Percentiles rank a stretch among this genome's conserved stretches.
Evolutionary conservation across 2,888 invertebrate species (phyloP).

Genomic region (Synanthedon tipuliformis): DNA sequence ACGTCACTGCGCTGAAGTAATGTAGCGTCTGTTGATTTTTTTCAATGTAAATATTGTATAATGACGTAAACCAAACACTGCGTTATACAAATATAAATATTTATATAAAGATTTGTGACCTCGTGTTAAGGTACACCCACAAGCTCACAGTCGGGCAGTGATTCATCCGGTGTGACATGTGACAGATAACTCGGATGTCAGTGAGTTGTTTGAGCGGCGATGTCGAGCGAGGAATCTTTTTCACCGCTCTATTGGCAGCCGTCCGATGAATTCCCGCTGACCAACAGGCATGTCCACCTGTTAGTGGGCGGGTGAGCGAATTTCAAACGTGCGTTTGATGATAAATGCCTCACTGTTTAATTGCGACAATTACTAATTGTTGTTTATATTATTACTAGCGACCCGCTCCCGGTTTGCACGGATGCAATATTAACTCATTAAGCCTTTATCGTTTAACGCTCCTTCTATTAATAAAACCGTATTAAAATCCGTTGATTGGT

Average conservation of each 20-base stretch:
- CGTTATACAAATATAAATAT: too few species aligned
- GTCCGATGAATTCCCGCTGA: slow-evolving; percentile 24
- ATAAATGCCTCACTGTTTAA: background rate
- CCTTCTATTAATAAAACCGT: too few species aligned
- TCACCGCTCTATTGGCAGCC: slow-evolving; percentile 38
- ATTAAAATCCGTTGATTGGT: too few species aligned
- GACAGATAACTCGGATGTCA: slow-evolving; percentile 30
- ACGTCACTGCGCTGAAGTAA: too few species aligned
- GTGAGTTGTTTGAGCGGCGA: slow-evolving; percentile 24
- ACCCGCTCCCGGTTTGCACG: too few species aligned
- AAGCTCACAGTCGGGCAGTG: slow-evolving; percentile 9
- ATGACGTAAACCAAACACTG: background rate
- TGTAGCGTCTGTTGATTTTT: too few species aligned
- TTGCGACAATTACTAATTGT: too few species aligned
- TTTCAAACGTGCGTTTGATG: slow-evolving; percentile 1
- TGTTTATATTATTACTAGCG: too few species aligned
- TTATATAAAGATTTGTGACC: too few species aligned
- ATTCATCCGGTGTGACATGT: slow-evolving; percentile 18
- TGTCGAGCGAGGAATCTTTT: slow-evolving; percentile 23
- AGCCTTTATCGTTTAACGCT: too few species aligned
- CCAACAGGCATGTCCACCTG: slow-evolving; percentile 48
- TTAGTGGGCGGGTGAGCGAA: slow-evolving; percentile 25
- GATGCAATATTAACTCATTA: too few species aligned
- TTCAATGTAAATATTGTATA: background rate
- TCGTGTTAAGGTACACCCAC: background rate